Evolutionary conservation across 1,140 invertebrate species (phyloP), one percentile per base, ranked within the genome.

Genomic region (Eurosta solidaginis): DNA sequence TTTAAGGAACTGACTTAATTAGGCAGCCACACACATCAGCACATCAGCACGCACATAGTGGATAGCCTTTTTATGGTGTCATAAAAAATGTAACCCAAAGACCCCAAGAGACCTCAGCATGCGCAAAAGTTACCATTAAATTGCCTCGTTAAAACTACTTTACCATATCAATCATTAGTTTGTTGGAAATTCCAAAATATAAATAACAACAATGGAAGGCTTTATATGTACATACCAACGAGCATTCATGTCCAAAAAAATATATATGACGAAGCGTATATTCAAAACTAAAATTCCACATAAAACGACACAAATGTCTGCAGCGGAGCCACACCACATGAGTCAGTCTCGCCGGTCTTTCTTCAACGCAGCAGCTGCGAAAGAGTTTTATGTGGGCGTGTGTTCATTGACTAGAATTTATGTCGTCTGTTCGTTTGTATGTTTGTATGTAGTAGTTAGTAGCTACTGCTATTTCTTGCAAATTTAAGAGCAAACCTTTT

Each of bases 141-240:
- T 59, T 25, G 54, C 52, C 54, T 59, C 54, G 54, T 59, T 59
- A 59, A 59, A 59, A 59, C n/a, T 29, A 59, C 54, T 59, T 59
- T 59, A 59, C 54, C 54, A 59, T 59, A 59, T 59, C 54, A 59
- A 59, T 59, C 54, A 59, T 59, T 59, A 59, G 17, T 59, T 59
- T 17, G 54, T 10, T 59, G 14, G 33, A 59, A 59, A 59, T 22
- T 59, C 54, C 10, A 10, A 29, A 59, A 59, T 17, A 59, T 59
- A 14, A 6, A 12, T 20, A 54, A 54, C 50, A 54, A 54, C 54
- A 59, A 59, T 17, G 20, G 54, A 17, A 59, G 33, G 22, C 29
- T 29, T 9, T 29, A 25, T 12, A 54, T 9, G 4, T 2, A 25
- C 29, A 33, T 25, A 54, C 22, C 50, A 54, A 17, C 14, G 14